Evolutionary conservation across 2,888 invertebrate species (phyloP).

Genomic region (Eupelmus urozonus): DNA sequence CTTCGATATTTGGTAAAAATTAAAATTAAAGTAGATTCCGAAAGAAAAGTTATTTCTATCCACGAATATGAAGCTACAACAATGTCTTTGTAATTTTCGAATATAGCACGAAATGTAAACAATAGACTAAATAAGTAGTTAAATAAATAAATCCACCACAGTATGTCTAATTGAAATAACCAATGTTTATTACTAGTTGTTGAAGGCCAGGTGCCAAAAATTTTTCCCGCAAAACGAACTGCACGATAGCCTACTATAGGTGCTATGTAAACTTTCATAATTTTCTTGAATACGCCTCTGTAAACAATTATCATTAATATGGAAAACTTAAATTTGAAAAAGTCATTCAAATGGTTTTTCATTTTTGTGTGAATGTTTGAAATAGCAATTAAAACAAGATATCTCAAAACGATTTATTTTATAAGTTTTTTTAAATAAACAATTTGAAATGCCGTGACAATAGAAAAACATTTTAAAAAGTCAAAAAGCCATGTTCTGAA

Average conservation of each 20-base stretch:
- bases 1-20: constrained; percentile 6
- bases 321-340: too few relatives aligned
- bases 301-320: too few relatives aligned
- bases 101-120: background rate
- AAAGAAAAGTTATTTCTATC: constrained; percentile 1
- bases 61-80: constrained; percentile 10
- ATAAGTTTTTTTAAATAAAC: too few relatives aligned
- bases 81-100: background rate
- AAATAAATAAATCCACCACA: constrained; percentile 34
- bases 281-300: too few relatives aligned
- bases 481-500: too few relatives aligned
- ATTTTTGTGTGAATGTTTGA: too few relatives aligned
- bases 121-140: background rate
- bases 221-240: background rate
- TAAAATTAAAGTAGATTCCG: background rate
- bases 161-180: background rate
- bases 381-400: too few relatives aligned
- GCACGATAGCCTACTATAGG: background rate
- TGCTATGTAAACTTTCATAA: background rate
- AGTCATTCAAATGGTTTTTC: too few relatives aligned
- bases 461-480: too few relatives aligned
- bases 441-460: too few relatives aligned
- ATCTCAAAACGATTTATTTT: too few relatives aligned
- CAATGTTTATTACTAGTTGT: background rate
- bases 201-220: background rate